These are phyloP conservation scores for Alexandromys fortis DNA, from an alignment of 2,113 vertebrate species.

Conservation along the genomic window DNA sequence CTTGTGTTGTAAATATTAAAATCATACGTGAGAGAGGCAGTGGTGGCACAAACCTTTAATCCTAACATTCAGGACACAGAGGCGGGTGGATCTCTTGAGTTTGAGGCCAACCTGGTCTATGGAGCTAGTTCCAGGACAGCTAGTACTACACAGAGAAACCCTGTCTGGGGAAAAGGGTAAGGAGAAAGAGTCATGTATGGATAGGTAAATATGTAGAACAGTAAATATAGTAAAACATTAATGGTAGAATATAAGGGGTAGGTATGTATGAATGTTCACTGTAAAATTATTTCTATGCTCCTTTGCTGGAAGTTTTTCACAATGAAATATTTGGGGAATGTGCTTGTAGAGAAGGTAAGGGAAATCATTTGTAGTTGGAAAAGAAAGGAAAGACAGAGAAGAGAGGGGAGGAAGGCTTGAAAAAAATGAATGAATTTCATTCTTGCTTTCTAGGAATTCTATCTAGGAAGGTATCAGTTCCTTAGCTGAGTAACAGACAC, in stretches of 20 bases:
- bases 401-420: neutral
- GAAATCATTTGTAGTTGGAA: constrained; percentile 4
- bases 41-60: neutral
- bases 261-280: neutral
- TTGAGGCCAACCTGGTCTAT: neutral
- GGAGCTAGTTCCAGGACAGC: neutral
- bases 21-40: neutral
- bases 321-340: neutral
- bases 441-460: neutral
- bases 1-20: neutral
- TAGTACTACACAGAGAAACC: neutral
- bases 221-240: neutral
- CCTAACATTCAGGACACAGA: neutral
- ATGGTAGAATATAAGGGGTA: neutral
- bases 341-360: neutral
- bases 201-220: neutral
- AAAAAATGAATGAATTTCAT: neutral
- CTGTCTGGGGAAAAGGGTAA: too few species aligned
- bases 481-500: constrained; percentile 21
- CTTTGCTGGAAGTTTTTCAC: neutral
- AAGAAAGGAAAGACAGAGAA: neutral
- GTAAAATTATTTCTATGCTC: neutral
- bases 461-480: neutral
- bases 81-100: neutral
- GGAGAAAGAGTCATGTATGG: neutral